Evolutionary conservation across 2,888 invertebrate genomes (phyloP).

Genomic region (Omphaloscelis lunosa): DNA sequence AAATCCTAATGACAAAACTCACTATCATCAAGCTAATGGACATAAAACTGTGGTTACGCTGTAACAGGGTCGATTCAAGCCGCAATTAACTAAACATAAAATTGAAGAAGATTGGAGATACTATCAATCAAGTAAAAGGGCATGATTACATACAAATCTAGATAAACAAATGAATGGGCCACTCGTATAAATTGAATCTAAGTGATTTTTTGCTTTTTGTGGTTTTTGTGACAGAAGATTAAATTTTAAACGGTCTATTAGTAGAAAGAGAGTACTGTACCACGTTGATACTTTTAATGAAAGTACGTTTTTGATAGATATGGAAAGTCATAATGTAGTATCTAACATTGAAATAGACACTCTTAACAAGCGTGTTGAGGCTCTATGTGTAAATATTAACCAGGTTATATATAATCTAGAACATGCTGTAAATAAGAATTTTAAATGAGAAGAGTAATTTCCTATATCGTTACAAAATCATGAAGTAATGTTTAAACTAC

Average conservation of each 20-base stretch:
- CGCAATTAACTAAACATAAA: constrained; percentile 83
- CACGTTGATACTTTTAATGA: not conserved
- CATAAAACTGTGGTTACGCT: constrained; percentile 69
- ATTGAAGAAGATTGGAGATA: constrained; percentile 81
- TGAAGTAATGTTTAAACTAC: not conserved
- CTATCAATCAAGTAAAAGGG: constrained; percentile 88
- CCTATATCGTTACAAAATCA: not conserved
- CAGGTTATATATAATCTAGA: not conserved
- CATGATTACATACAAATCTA: constrained; percentile 87
- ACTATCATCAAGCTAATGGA: constrained; percentile 79
- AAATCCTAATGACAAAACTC: constrained; percentile 62
- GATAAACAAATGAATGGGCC: constrained; percentile 88
- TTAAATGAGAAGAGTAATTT: not conserved
- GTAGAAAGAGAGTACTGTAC: constrained; percentile 4
- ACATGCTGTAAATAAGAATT: constrained; percentile 5
- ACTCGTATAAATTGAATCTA: constrained; percentile 87
- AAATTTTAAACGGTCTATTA: constrained; percentile 36
- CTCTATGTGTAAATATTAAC: not conserved
- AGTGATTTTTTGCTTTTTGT: constrained; percentile 81
- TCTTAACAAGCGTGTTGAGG: not conserved
- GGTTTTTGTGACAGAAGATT: constrained; percentile 39
- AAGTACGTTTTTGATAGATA: not conserved
- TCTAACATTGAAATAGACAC: not conserved
- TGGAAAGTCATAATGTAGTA: no score
- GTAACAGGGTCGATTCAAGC: constrained; percentile 73